A percentile compares a stretch with the other conserved stretches of the same genome.
phyloP scores from a whole-genome alignment of 2,797 vertebrate genomes.

The Coracias cyanogaster region DNA sequence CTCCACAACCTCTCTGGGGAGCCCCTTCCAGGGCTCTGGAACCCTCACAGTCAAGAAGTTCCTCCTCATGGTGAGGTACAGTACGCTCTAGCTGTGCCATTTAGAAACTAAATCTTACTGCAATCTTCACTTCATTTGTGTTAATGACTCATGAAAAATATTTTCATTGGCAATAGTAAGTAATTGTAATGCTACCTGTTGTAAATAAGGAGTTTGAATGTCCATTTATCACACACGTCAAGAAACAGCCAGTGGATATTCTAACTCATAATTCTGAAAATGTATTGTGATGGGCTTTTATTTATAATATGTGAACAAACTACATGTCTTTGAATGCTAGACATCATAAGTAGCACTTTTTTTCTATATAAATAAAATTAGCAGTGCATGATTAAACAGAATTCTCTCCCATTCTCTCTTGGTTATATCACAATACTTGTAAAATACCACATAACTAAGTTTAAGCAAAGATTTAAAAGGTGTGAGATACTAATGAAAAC shows the following conservation, averaged over 20 bases:
- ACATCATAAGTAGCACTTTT: neutral
- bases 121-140: neutral
- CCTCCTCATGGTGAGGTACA: neutral
- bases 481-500: neutral
- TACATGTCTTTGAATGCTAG: neutral
- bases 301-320: neutral
- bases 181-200: neutral
- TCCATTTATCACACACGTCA: neutral
- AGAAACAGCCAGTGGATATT: slow-evolving; percentile 4
- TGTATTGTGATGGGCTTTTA: neutral
- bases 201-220: neutral
- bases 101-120: neutral
- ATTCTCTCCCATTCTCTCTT: neutral
- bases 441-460: neutral
- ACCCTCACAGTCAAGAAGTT: too few relatives aligned
- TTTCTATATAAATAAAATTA: slow-evolving; percentile 19
- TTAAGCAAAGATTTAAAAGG: neutral
- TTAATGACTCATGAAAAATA: neutral
- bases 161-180: neutral
- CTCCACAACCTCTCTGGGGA: too few relatives aligned
- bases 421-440: neutral
- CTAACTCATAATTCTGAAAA: neutral
- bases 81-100: neutral
- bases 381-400: neutral
- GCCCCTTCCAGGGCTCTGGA: too few relatives aligned